Conservation (phyloP, 2,888 invertebrate species). For the Trachelus iudaicus region DNA sequence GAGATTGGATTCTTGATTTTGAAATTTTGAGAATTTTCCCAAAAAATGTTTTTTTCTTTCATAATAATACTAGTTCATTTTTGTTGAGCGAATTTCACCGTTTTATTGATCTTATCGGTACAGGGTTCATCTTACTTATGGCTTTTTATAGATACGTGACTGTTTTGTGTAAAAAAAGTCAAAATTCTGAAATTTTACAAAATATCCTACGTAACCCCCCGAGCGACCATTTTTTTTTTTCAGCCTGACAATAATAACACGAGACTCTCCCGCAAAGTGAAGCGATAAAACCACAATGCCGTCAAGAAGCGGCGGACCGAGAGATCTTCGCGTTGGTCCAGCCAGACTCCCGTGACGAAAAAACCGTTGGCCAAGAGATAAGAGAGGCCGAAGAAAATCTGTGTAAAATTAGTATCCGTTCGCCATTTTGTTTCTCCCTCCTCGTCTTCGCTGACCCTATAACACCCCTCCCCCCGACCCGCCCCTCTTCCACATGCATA, state of each 20-base stretch:
- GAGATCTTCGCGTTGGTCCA: slow-evolving; percentile 37
- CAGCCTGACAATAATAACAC: not conserved
- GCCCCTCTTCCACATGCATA: not conserved
- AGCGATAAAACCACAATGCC: not conserved
- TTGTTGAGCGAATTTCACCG: no score
- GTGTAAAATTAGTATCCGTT: not conserved
- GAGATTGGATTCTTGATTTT: not conserved
- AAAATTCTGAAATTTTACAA: no score
- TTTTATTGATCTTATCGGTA: no score
- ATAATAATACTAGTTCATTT: no score
- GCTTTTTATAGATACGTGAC: no score
- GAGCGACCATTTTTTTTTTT: not conserved
- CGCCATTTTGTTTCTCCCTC: not conserved
- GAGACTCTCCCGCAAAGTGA: slow-evolving; percentile 36
- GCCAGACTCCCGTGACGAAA: slow-evolving; percentile 18
- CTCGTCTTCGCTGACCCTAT: not conserved
- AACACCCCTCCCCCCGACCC: no score
- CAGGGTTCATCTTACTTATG: no score
- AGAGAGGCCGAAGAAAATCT: not conserved
- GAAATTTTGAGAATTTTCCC: not conserved
- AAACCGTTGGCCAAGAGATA: slow-evolving; percentile 12
- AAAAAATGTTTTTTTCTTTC: no score
- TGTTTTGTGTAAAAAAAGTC: no score
- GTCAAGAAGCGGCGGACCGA: slow-evolving; percentile 10
- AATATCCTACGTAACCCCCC: no score